A percentile compares a stretch with the other conserved stretches of the same genome.
Conservation (phyloP, 2,113 vertebrate genomes). For the Lichenostomus cassidix region DNA sequence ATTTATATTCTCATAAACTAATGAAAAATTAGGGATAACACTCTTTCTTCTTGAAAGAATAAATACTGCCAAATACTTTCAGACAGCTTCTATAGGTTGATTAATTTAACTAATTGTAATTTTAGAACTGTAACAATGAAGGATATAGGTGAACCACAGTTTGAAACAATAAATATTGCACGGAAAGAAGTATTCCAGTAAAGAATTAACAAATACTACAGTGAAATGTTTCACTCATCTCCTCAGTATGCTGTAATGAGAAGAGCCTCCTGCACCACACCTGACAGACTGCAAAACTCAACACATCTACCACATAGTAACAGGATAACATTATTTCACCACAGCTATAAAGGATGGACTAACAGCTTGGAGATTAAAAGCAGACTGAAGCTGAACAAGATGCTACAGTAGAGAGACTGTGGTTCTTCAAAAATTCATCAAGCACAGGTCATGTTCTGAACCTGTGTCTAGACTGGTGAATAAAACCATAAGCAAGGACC, state of each 20-base stretch:
- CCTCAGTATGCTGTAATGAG: neutral
- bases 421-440: neutral
- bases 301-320: neutral
- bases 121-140: neutral
- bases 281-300: neutral
- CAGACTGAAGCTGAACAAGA: neutral
- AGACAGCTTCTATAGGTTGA: neutral
- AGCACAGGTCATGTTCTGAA: rapidly evolving
- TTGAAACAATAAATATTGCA: neutral
- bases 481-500: neutral
- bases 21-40: neutral
- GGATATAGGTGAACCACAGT: neutral
- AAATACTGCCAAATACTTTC: neutral
- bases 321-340: neutral
- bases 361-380: neutral
- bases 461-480: neutral
- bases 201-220: neutral
- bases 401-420: neutral
- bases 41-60: neutral
- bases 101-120: neutral
- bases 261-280: neutral
- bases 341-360: neutral
- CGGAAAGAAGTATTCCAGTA: neutral
- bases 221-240: neutral
- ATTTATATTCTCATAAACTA: neutral